These are phyloP conservation scores for Piprites chloris DNA, from an alignment of 2,113 vertebrate genomes.

Conservation along the genomic window DNA sequence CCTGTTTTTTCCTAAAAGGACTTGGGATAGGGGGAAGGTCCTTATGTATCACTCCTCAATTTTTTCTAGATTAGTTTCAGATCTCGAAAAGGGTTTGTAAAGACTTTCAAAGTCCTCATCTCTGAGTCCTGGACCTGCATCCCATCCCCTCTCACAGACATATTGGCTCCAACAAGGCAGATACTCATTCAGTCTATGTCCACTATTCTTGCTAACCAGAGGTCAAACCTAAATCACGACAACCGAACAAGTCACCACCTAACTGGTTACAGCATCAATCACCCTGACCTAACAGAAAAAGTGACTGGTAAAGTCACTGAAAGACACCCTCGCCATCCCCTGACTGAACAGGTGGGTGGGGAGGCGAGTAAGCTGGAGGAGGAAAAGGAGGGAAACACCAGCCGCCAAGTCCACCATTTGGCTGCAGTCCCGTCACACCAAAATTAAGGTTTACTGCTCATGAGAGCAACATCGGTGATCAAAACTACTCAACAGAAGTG, in stretches of 20 bases:
- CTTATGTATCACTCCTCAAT: background rate
- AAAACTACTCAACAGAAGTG: background rate
- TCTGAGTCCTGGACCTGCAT: background rate
- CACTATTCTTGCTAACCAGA: background rate
- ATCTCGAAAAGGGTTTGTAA: background rate
- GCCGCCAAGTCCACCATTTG: background rate
- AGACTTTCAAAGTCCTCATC: background rate
- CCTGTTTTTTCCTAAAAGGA: background rate
- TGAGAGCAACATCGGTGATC: background rate
- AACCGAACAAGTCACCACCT: background rate
- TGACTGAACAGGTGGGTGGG: rapidly evolving
- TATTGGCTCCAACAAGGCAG: background rate
- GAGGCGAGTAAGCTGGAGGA: background rate
- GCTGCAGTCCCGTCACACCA: background rate
- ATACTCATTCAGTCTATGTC: background rate
- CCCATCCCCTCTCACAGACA: background rate
- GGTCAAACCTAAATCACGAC: background rate
- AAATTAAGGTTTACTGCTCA: background rate
- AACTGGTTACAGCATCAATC: background rate
- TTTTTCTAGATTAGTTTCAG: background rate
- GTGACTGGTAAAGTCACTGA: background rate
- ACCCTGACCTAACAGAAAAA: background rate
- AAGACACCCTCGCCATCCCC: background rate
- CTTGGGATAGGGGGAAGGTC: rapidly evolving
- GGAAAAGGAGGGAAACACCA: background rate